These are phyloP conservation scores for Rhagophthalmus giganteus DNA, from an alignment of 2,888 invertebrate species.

Conservation along the genomic window DNA sequence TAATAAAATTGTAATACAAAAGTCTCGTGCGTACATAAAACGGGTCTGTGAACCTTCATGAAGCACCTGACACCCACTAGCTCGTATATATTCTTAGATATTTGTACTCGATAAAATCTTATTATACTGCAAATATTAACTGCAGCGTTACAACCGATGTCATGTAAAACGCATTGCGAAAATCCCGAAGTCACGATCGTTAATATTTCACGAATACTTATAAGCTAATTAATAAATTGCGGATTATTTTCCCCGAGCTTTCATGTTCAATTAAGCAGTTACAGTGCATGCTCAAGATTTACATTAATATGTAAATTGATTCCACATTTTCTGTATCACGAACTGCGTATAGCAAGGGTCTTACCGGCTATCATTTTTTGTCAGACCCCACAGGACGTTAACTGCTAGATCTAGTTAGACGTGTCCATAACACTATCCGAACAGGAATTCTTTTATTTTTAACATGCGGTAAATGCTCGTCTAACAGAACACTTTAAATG, in stretches of 20 bases:
- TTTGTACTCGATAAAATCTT: constrained; percentile 25
- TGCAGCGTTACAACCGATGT: constrained; percentile 17
- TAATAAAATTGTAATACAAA: too few relatives aligned
- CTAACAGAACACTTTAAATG: background rate
- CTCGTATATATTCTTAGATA: constrained; percentile 8
- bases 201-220: constrained; percentile 28
- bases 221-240: constrained; percentile 28
- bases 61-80: background rate
- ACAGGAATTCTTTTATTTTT: constrained; percentile 10
- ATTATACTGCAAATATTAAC: constrained; percentile 27
- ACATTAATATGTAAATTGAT: constrained; percentile 25
- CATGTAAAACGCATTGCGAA: constrained; percentile 30
- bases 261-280: constrained; percentile 22
- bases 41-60: background rate
- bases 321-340: constrained; percentile 21
- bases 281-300: constrained; percentile 13
- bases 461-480: constrained; percentile 1
- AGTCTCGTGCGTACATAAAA: background rate
- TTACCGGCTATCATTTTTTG: constrained; percentile 3
- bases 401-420: constrained; percentile 22
- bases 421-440: constrained; percentile 11
- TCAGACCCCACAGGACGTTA: constrained; percentile 15
- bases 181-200: constrained; percentile 26
- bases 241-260: constrained; percentile 21
- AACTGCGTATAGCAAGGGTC: constrained; percentile 2